A percentile compares a stretch with the other conserved stretches of the same genome.
phyloP scores from a whole-genome alignment of 2,113 vertebrate species.

The Microcebus griseorufus region DNA sequence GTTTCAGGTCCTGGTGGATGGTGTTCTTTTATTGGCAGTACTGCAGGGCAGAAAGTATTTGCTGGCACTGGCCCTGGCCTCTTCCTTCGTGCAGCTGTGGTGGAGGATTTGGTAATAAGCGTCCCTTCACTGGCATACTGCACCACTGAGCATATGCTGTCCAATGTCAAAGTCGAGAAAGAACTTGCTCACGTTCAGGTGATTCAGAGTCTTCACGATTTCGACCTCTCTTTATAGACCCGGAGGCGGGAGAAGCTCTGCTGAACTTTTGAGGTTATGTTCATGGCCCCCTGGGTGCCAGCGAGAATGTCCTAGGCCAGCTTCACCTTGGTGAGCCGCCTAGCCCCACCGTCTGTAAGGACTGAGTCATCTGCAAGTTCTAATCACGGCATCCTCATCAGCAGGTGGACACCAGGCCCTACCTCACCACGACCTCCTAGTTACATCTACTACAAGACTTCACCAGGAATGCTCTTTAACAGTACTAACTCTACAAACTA shows the following conservation, averaged over 20 bases:
- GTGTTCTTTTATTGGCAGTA: not conserved
- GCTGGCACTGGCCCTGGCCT: not conserved
- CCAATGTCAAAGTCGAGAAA: not conserved
- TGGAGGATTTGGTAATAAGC: not conserved
- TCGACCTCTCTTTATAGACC: not conserved
- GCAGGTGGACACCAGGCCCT: not conserved
- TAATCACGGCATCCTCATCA: not conserved
- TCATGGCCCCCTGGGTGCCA: not conserved
- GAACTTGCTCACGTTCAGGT: not conserved
- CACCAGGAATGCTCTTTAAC: not conserved
- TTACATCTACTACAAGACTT: not conserved
- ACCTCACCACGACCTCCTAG: accelerated
- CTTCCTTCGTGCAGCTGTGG: not conserved
- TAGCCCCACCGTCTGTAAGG: not conserved
- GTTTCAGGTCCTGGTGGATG: not conserved
- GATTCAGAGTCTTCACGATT: not conserved
- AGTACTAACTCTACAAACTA: not conserved
- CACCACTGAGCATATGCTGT: accelerated
- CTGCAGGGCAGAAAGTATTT: not conserved
- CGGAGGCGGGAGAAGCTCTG: not conserved
- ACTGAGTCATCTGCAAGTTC: not conserved
- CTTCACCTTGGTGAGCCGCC: not conserved
- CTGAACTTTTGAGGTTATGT: not conserved
- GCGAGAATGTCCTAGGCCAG: not conserved
- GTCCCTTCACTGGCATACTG: not conserved